These are phyloP conservation scores for Dermatemys mawii DNA, from an alignment of 2,113 vertebrate species.

Conservation along the genomic window DNA sequence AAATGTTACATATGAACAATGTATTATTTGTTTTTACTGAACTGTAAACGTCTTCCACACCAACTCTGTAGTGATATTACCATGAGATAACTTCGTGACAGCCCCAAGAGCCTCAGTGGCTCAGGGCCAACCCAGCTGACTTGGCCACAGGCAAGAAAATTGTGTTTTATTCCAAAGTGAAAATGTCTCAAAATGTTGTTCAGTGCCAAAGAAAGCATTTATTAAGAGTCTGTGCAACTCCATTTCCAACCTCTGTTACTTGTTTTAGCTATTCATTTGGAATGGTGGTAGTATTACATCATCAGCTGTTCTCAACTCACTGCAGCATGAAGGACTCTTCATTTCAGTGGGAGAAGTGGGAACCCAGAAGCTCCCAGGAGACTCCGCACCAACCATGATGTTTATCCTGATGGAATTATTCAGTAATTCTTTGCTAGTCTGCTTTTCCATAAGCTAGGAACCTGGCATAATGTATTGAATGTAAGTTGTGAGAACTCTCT, in stretches of 20 bases:
- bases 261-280: conserved; percentile 22
- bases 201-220: background rate
- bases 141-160: conserved; percentile 42
- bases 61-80: background rate
- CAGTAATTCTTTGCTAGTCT: background rate
- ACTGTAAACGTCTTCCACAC: background rate
- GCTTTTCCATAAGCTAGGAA: background rate
- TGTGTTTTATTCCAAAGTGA: conserved; percentile 43
- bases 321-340: background rate
- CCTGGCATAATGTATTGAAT: background rate
- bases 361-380: background rate
- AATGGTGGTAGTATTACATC: conserved; percentile 36
- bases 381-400: background rate
- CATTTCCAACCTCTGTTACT: conserved; percentile 53
- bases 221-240: conserved; percentile 5
- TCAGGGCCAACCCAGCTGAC: background rate
- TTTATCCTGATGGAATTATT: background rate
- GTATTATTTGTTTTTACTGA: conserved; percentile 46
- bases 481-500: background rate
- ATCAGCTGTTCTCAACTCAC: conserved; percentile 32
- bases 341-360: background rate
- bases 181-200: conserved; percentile 43
- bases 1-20: background rate
- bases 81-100: conserved; percentile 3
- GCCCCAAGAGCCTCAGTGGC: background rate